phyloP scores from a whole-genome alignment of 2,888 invertebrate genomes.

The Nasonia oneida region DNA sequence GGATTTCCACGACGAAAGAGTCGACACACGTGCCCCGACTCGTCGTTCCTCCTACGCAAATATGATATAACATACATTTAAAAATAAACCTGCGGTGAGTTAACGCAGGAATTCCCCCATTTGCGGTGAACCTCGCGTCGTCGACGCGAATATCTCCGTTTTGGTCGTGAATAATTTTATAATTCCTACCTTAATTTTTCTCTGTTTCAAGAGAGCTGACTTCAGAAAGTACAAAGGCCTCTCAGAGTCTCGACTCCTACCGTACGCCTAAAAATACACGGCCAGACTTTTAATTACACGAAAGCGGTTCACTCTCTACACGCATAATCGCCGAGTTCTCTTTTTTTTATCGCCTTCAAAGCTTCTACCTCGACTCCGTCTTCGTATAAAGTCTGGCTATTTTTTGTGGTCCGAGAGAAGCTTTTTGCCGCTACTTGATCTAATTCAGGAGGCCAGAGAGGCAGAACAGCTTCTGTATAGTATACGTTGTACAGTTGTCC shows the following conservation, averaged over 20 bases:
- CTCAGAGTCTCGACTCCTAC: no score
- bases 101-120: neutral
- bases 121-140: neutral
- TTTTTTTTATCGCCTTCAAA: no score
- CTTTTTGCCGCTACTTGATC: neutral
- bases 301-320: no score
- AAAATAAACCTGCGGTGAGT: neutral
- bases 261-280: no score
- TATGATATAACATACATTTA: neutral
- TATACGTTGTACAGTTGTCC: neutral
- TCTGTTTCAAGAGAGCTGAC: no score
- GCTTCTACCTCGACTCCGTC: neutral
- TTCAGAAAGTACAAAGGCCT: no score
- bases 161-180: no score
- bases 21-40: neutral
- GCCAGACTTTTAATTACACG: no score
- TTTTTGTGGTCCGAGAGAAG: neutral
- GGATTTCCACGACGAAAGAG: neutral
- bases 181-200: no score
- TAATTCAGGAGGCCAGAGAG: neutral
- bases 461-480: neutral
- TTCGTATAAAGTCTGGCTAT: neutral
- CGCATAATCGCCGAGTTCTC: neutral
- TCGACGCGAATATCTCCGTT: neutral
- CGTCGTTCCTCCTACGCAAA: neutral